Base-by-base conservation (phyloP, 2,113 vertebrate genomes). In the Todiramphus saurophagus region DNA sequence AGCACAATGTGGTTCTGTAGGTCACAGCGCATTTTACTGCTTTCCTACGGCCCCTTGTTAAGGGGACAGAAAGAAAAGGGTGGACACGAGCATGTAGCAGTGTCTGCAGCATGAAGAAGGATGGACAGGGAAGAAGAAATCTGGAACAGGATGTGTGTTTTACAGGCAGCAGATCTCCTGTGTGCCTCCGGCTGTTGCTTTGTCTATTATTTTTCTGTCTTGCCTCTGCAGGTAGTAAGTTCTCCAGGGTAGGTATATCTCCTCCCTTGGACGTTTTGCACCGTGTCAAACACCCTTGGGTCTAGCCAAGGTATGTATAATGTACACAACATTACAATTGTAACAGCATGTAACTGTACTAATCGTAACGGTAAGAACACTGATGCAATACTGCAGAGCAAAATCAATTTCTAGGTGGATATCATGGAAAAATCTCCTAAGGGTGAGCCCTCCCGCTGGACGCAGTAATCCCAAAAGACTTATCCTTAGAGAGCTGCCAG, bases 1-100 rank as follows among this genome's bases (percentile, higher is more conserved):
- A 2, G 41, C 4, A 13, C 0, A 0, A 20, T 7, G 19, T 3
- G 33, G 9, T 28, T 31, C 25, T 41, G 19, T 11, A 64, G 23
- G 33, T 6, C 16, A 51, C 12, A 39, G 35, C 16, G 27, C 31
- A 10, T 16, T 43, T 37, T 20, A 55, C 9, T 3, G 13, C 35
- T 39, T n/a, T 67, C 73, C 83, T 88, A 18, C 63, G 11, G 7
- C 30, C 43, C 25, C 53, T 33, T 53, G 27, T 37, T n/a, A 43
- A 39, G 3, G 31, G 70, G 51, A 41, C 35, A 48, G 76, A 63
- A 70, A 35, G 43, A 30, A 86, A 58, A 64, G 37, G 21, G 51
- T 33, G 48, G 43, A 53, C 24, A 6, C 0, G 1, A 59, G 56
- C 1, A 1, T 1, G 16, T 2, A 25, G 75, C 35, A 18, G 31